These are phyloP conservation scores for Atopsyche davidsoni DNA, from an alignment of 1,140 invertebrate species.

Conservation along the genomic window DNA sequence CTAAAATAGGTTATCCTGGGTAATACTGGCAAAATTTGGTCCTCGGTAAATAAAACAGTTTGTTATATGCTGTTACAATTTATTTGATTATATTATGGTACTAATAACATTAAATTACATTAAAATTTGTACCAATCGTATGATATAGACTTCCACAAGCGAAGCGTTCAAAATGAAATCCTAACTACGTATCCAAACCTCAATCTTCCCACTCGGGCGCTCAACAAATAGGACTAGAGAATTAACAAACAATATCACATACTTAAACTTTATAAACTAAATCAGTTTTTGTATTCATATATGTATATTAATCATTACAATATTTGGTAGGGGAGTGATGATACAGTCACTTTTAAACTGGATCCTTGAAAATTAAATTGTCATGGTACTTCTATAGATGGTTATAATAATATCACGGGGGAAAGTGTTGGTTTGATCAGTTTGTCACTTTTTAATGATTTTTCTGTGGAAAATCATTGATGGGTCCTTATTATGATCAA, in stretches of 20 bases:
- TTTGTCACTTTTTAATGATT: too few relatives aligned
- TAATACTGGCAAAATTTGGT: background rate
- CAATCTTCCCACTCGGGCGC: too few relatives aligned
- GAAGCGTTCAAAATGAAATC: background rate
- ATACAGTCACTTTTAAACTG: too few relatives aligned
- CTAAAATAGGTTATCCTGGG: too few relatives aligned
- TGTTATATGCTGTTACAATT: constrained; percentile 1
- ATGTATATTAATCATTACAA: background rate
- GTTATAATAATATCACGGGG: too few relatives aligned
- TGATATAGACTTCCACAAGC: constrained; percentile 9
- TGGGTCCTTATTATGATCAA: too few relatives aligned
- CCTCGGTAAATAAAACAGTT: background rate
- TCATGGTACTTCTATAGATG: too few relatives aligned
- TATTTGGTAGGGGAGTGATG: too few relatives aligned
- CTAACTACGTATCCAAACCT: too few relatives aligned
- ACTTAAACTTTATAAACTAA: background rate
- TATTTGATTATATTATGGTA: constrained; percentile 3
- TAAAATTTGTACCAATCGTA: constrained; percentile 16
- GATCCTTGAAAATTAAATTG: too few relatives aligned
- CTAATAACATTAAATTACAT: constrained; percentile 5
- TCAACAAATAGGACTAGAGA: background rate
- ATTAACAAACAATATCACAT: background rate
- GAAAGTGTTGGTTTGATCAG: too few relatives aligned
- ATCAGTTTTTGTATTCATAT: background rate
- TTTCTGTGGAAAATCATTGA: too few relatives aligned